Evolutionary conservation across 2,888 invertebrate species (phyloP), one percentile per base, ranked within the genome.

Genomic region (Archips xylosteana): DNA sequence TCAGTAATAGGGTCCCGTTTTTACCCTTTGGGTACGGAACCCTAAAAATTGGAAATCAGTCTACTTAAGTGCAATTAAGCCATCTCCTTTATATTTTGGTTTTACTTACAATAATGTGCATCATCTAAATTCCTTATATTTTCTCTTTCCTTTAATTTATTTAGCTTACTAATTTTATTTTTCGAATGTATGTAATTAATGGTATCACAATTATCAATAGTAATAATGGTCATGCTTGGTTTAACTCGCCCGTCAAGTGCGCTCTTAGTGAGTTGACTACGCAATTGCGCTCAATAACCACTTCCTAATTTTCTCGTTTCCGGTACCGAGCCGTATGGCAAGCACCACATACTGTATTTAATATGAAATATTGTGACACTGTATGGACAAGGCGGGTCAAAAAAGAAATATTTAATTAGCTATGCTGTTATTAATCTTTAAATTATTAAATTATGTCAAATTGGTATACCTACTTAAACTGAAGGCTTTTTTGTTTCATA

Each of bases 231-330:
- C 34, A 42, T 13, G 39, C 47, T 62, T 36, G 67, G 72, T 68
- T 61, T 39, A 49, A 67, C 62, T 61, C 66, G 65, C 71, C 70
- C 71, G 75, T 76, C 78, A 73, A 76, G 72, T 63, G 68, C 75
- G 76, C 74, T 36, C 63, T 76, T 76, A 63, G 78, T 75, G 74
- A 73, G 76, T 77, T 75, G 78, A 75, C 82, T 82, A 83, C 83
- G 81, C 90, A 94, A 93, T 94, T 92, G 92, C 84, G 83, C 84
- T 85, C 90, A 92, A 91, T 91, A 88, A 88, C 87, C 86, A 91
- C 92, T 87, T 93, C 93, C 93, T 93, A 91, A 94, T 92, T 89
- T 89, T 88, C 90, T 91, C 89, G 87, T 87, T 89, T 93, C 93
- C 94, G 88, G 86, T 82, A 83, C 79, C n/a, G 68, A 62, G 65